Conservation (phyloP, 2,888 invertebrate genomes). For the Leucoptera coffeella region DNA sequence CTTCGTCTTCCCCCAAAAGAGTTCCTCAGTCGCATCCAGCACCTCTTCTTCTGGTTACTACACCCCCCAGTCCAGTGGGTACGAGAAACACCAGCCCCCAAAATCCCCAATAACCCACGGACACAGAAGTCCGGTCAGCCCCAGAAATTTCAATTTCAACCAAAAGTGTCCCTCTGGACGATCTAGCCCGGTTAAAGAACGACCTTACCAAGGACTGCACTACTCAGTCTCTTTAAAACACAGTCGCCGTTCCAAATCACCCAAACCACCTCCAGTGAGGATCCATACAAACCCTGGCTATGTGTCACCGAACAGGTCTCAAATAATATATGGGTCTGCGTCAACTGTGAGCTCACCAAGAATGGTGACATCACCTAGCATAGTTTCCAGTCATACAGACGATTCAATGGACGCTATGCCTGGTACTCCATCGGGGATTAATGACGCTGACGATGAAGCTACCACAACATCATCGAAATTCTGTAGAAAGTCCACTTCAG, state of each 20-base stretch:
- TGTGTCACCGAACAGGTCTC: constrained; percentile 42
- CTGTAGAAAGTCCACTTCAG: constrained; percentile 72
- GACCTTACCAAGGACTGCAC: constrained; percentile 20
- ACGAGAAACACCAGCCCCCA: constrained; percentile 37
- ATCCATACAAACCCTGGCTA: constrained; percentile 59
- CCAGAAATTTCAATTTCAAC: constrained; percentile 55
- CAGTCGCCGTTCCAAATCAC: constrained; percentile 29
- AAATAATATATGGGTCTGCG: constrained; percentile 34
- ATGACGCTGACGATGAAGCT: constrained; percentile 40
- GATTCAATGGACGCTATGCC: constrained; percentile 36
- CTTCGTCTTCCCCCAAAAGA: constrained; percentile 46
- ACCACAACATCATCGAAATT: constrained; percentile 39
- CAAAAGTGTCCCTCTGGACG: constrained; percentile 38
- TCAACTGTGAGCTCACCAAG: constrained; percentile 40
- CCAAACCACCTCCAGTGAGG: constrained; percentile 48
- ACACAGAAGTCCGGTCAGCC: constrained; percentile 53
- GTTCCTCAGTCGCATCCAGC: constrained; percentile 46
- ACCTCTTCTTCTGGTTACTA: constrained; percentile 52
- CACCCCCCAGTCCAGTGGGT: constrained; percentile 47
- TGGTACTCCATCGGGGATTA: constrained; percentile 29
- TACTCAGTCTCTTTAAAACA: constrained; percentile 39
- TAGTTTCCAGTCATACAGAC: constrained; percentile 43
- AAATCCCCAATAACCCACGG: constrained; percentile 49
- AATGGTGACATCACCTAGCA: constrained; percentile 36
- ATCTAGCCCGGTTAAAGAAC: constrained; percentile 30